These are phyloP conservation scores for Minunthozetes semirufus DNA, from an alignment of 2,888 invertebrate genomes.

Conservation along the genomic window DNA sequence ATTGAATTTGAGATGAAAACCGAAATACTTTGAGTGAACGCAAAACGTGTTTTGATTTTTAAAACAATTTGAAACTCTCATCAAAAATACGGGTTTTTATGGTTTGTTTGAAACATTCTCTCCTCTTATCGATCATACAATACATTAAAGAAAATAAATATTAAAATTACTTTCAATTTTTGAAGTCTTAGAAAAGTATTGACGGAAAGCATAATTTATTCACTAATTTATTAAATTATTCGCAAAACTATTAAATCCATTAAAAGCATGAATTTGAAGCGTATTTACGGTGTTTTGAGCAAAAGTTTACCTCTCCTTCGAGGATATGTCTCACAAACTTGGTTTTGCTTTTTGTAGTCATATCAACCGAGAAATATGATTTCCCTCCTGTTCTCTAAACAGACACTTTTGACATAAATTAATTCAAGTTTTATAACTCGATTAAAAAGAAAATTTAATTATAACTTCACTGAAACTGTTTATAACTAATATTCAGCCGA, in stretches of 20 bases:
- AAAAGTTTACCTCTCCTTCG: not conserved
- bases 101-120: not conserved
- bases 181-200: not conserved
- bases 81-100: not conserved
- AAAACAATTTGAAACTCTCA: not conserved
- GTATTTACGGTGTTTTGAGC: not conserved
- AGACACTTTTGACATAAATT: conserved; percentile 31
- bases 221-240: conserved; percentile 13
- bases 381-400: not conserved
- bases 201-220: conserved; percentile 25
- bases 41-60: conserved; percentile 19
- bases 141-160: not conserved
- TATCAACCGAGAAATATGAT: not conserved
- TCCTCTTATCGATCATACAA: not conserved
- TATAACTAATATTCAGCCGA: not conserved
- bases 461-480: not conserved
- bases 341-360: not conserved
- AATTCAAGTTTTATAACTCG: conserved; percentile 27
- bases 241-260: not conserved
- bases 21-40: not conserved
- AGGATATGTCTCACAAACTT: too few species aligned
- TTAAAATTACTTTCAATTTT: not conserved
- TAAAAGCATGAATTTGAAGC: conserved; percentile 14
- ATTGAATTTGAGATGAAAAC: not conserved
- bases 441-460: conserved; percentile 26